Evolutionary conservation across 2,888 invertebrate species (phyloP).

Genomic region (Blastobasis lacticolella): DNA sequence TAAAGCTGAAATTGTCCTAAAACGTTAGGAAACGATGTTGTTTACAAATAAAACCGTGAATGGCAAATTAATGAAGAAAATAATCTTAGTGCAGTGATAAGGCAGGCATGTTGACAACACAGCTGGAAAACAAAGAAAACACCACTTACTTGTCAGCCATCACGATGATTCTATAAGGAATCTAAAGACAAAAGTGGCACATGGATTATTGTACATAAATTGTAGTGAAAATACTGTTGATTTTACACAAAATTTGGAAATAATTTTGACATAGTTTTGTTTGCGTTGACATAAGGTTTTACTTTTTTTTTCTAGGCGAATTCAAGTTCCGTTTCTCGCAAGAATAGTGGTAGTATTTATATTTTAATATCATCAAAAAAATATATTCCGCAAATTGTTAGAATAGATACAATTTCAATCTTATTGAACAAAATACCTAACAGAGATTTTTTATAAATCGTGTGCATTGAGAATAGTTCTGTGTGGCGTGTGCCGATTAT

Average conservation of each 20-base stretch:
- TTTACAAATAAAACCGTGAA: constrained; percentile 10
- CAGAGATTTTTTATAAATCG: no score
- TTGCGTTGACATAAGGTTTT: constrained; percentile 60
- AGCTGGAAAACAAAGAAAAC: constrained; percentile 18
- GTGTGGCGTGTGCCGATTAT: neutral
- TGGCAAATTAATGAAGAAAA: constrained; percentile 6
- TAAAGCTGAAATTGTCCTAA: no score
- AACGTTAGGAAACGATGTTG: neutral
- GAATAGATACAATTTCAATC: no score
- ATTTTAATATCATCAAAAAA: no score
- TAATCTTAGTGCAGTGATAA: constrained; percentile 35
- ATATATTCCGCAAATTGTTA: no score
- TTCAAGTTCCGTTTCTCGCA: neutral
- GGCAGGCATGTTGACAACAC: constrained; percentile 34
- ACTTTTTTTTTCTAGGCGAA: neutral
- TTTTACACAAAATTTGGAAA: constrained; percentile 66
- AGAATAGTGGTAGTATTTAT: neutral
- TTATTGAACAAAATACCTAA: no score
- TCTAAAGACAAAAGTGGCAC: constrained; percentile 39
- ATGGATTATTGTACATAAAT: constrained; percentile 53
- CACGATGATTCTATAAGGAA: constrained; percentile 32
- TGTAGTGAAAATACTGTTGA: constrained; percentile 45
- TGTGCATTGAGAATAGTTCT: no score
- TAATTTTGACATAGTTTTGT: constrained; percentile 69
- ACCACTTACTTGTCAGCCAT: constrained; percentile 66